Evolutionary conservation across 2,888 invertebrate species (phyloP).

Genomic region (Cephalotes varians): DNA sequence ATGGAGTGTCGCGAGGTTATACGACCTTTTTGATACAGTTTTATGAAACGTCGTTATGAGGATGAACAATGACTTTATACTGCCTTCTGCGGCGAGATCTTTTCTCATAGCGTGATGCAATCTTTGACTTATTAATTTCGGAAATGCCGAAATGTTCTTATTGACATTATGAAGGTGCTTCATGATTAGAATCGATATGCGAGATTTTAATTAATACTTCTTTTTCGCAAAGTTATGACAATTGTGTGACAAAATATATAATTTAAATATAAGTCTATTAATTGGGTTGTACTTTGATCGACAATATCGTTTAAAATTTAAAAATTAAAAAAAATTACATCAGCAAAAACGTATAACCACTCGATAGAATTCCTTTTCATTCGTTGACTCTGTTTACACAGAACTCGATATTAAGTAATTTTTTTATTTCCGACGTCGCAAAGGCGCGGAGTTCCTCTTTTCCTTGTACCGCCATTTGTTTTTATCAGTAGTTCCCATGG

Average conservation of each 20-base stretch:
- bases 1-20: constrained; percentile 79
- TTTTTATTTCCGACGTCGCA: constrained; percentile 82
- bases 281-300: neutral
- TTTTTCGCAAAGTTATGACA: neutral
- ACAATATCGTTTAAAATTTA: neutral
- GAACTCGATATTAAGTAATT: constrained; percentile 80
- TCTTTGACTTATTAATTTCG: constrained; percentile 82
- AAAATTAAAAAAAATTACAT: neutral
- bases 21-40: constrained; percentile 81
- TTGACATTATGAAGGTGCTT: neutral
- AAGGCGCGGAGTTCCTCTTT: constrained; percentile 69
- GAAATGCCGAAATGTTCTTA: constrained; percentile 47
- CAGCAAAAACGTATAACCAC: neutral
- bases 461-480: constrained; percentile 83
- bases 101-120: constrained; percentile 77
- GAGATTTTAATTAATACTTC: neutral
- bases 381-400: constrained; percentile 75
- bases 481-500: constrained; percentile 83
- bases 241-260: neutral
- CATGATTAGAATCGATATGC: neutral
- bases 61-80: constrained; percentile 80
- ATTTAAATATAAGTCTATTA: neutral
- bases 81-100: constrained; percentile 74
- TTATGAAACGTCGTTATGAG: constrained; percentile 84
- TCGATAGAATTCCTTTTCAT: constrained; percentile 61